These are phyloP conservation scores for Ctenopoma kingsleyae DNA, from an alignment of 2,797 vertebrate species.

Conservation along the genomic window DNA sequence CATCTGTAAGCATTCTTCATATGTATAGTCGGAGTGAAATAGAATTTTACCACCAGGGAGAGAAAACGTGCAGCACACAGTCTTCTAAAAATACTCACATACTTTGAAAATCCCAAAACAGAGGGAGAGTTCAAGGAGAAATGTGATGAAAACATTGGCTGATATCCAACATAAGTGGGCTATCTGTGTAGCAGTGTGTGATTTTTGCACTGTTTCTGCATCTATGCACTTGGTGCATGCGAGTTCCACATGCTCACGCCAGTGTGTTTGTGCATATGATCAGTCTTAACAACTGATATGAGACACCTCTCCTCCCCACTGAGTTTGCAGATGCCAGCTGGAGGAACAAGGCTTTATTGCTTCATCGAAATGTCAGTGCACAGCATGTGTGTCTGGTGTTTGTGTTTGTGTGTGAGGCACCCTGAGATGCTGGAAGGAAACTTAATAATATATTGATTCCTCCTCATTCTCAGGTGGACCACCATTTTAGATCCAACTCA, in stretches of 20 bases:
- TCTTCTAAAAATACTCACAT: conserved; percentile 71
- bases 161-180: conserved; percentile 46
- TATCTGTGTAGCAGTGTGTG: conserved; percentile 32
- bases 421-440: conserved; percentile 46
- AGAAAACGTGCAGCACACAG: conserved; percentile 52
- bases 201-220: conserved; percentile 27
- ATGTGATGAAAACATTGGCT: conserved; percentile 71
- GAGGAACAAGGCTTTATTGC: conserved; percentile 74
- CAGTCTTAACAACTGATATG: conserved; percentile 61
- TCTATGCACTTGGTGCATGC: conserved; percentile 12
- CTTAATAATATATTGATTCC: conserved; percentile 64
- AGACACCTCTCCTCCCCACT: conserved; percentile 70
- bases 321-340: conserved; percentile 78
- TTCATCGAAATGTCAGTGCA: conserved; percentile 76
- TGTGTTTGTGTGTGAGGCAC: conserved; percentile 33
- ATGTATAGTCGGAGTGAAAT: conserved; percentile 59
- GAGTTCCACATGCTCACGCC: conserved; percentile 15
- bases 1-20: conserved; percentile 58
- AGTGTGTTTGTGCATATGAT: conserved; percentile 38
- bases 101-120: conserved; percentile 60
- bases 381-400: conserved; percentile 48
- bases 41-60: conserved; percentile 61
- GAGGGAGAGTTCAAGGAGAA: conserved; percentile 55
- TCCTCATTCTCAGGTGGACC: conserved; percentile 40
- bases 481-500: conserved; percentile 40